A percentile compares a stretch with the other conserved stretches of the same genome.
Evolutionary conservation across 2,113 vertebrate genomes (phyloP).

Genomic region (Lamprotornis superbus): DNA sequence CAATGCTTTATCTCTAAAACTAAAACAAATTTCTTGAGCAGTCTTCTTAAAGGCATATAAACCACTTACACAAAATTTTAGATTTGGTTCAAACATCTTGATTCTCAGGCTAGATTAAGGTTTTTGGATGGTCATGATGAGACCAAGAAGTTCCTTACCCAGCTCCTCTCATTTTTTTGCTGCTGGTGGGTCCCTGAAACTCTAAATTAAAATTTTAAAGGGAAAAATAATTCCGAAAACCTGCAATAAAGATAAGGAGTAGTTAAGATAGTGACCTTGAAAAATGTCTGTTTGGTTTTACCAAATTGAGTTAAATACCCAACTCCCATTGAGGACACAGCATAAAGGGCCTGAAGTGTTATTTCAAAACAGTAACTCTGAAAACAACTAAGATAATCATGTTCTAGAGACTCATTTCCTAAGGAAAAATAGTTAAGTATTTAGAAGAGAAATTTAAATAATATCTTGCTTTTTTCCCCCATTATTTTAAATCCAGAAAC

Average conservation of each 20-base stretch:
- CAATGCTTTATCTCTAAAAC: not conserved
- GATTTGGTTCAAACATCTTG: not conserved
- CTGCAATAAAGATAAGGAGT: not conserved
- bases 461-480: not conserved
- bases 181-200: accelerated
- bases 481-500: not conserved
- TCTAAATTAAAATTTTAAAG: not conserved
- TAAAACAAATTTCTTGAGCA: not conserved
- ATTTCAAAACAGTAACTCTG: not conserved
- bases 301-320: not conserved
- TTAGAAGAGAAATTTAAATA: not conserved
- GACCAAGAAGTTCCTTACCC: not conserved
- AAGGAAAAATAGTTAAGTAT: not conserved
- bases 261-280: not conserved
- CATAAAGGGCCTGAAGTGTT: not conserved
- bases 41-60: not conserved
- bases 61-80: not conserved
- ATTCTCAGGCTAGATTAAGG: not conserved
- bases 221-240: not conserved
- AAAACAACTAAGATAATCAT: not conserved
- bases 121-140: not conserved
- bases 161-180: accelerated
- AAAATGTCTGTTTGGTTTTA: not conserved
- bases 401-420: not conserved
- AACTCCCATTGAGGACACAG: accelerated